Conservation (phyloP, 2,113 vertebrate genomes). For the Anser brachyrhynchus region DNA sequence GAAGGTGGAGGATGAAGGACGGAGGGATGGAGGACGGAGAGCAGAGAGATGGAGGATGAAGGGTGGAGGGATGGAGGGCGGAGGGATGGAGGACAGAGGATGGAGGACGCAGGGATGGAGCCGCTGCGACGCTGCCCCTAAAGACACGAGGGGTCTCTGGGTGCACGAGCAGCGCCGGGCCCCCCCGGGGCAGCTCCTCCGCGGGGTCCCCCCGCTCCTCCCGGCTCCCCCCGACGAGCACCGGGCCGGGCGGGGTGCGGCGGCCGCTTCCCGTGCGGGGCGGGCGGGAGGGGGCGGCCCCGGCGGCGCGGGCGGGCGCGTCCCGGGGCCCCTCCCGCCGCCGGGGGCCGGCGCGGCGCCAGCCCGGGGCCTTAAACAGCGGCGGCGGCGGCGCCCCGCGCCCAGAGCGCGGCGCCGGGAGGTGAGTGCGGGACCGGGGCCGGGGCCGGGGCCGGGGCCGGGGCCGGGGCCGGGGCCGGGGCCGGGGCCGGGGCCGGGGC, state of each 20-base stretch:
- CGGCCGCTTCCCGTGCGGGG: background rate
- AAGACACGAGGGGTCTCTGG: background rate
- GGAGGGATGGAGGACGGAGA: background rate
- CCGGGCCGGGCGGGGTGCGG: background rate
- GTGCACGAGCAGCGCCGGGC: background rate
- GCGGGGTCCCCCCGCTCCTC: background rate
- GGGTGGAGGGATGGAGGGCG: too few species aligned
- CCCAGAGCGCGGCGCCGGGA: background rate
- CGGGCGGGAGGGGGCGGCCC: slow-evolving; percentile 23
- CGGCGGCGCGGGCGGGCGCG: background rate
- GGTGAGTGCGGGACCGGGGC: background rate
- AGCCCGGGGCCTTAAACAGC: slow-evolving; percentile 10
- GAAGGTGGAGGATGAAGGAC: too few species aligned
- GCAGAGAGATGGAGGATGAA: too few species aligned
- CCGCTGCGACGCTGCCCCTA: background rate
- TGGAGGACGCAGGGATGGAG: background rate
- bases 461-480: background rate
- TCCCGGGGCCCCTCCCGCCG: slow-evolving; percentile 2
- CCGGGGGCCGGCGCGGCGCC: background rate
- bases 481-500: background rate
- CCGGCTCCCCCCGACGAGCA: background rate
- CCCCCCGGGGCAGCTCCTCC: background rate
- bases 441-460: background rate
- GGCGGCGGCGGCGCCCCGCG: background rate
- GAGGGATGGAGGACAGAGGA: too few species aligned